A percentile compares a stretch with the other conserved stretches of the same genome.
These are phyloP conservation scores for Accipiter virgatus DNA, from an alignment of 2,113 vertebrate genomes.

Conservation along the genomic window DNA sequence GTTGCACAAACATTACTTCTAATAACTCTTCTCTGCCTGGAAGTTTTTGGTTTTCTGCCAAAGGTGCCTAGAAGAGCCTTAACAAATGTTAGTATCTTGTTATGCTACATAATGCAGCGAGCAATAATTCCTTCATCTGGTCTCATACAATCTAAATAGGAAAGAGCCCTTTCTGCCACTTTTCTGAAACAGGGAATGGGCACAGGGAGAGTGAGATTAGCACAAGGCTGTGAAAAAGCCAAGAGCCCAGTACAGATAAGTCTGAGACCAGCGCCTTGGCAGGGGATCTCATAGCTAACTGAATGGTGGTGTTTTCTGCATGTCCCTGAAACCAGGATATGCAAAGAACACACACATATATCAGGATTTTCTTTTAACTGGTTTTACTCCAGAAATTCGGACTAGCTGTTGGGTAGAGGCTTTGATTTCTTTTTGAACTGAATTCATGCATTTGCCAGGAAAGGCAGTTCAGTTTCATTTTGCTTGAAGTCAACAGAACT, in stretches of 20 bases:
- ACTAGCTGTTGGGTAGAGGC: background rate
- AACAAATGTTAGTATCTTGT: background rate
- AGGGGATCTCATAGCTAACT: background rate
- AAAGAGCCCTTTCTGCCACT: background rate
- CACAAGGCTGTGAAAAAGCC: background rate
- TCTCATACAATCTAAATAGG: background rate
- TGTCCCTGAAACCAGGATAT: background rate
- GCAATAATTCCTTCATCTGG: background rate
- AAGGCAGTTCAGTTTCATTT: background rate
- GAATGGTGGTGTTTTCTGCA: background rate
- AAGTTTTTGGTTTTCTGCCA: background rate
- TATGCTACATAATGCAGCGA: background rate
- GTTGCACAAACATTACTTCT: background rate
- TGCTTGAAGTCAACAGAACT: background rate
- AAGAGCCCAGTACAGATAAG: background rate
- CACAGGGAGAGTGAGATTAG: background rate
- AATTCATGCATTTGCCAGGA: background rate
- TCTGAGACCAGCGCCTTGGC: background rate
- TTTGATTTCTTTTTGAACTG: slow-evolving; percentile 26
- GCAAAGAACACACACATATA: background rate
- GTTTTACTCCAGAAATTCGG: background rate
- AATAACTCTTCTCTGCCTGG: background rate
- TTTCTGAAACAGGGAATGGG: background rate
- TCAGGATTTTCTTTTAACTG: background rate
- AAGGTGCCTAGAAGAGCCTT: background rate